Evolutionary conservation across 2,113 vertebrate species (phyloP), one percentile per base, ranked within the genome.

Genomic region (Percina caprodes): DNA sequence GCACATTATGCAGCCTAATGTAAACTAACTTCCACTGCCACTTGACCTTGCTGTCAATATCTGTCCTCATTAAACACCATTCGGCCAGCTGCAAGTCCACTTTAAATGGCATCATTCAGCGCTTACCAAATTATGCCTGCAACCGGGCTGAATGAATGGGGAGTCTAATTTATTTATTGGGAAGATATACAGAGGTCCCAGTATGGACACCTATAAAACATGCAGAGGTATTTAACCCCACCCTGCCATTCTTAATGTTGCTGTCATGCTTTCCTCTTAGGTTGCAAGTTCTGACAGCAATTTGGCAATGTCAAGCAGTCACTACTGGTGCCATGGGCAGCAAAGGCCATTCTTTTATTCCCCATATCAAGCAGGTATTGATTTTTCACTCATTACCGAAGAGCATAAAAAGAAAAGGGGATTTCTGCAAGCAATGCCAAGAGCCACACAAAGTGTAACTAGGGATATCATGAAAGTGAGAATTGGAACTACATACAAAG

Each of bases 11-110:
- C 86, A 51, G 68, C 69, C 86, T 91, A 89, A 92, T 92, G 91
- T 90, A 93, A 93, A 92, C 92, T 85, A 89, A 90, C 91, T 87
- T 89, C 82, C 74, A 83, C 75, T 70, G 79, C 87, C 90, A 88
- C 90, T 92, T 94, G 92, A 93, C 94, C 93, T 88, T 42, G 81
- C 89, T 82, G 91, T 92, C 93, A 80, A 93, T 94, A 93, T 89
- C 88, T 67, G 89, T 91, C 89, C 93, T 94, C 93, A 91, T 94
- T 95, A 95, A 94, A 94, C 91, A 86, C 88, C 82, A 55, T 74
- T 80, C 66, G 21, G 68, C 90, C 82, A 68, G 86, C 88, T 76
- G 72, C 83, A 48, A 88, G 89, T 82, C 89, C 79, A 81, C 89
- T 92, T 85, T 92, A 93, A 92, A 93, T 82, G 86, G 83, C 88